Conservation (phyloP, 2,888 invertebrate species). For the Stomorhina lunata region DNA sequence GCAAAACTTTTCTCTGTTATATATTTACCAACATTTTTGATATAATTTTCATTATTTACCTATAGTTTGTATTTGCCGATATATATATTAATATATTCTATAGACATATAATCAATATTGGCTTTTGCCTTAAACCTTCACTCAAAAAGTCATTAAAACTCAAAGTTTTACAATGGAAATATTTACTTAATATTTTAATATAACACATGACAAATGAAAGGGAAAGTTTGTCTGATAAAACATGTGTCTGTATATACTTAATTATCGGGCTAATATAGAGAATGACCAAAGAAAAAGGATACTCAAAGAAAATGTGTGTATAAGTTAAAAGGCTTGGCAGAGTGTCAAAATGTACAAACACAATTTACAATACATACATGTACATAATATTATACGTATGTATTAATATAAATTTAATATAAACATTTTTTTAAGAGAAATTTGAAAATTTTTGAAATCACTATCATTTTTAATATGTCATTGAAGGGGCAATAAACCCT, state of each 20-base stretch:
- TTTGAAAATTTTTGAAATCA: background rate
- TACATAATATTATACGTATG: background rate
- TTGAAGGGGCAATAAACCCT: no score
- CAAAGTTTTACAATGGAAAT: slow-evolving; percentile 26
- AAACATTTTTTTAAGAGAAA: background rate
- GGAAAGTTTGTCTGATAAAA: background rate
- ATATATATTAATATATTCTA: no score
- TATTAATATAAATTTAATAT: background rate
- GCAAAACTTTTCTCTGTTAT: background rate
- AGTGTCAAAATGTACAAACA: background rate
- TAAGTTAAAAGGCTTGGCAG: background rate
- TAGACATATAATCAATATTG: slow-evolving; percentile 12
- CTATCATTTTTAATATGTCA: no score
- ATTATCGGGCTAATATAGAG: no score
- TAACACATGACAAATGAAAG: background rate
- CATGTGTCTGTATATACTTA: background rate
- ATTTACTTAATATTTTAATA: slow-evolving; percentile 23
- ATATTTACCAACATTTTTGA: background rate
- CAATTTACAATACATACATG: background rate
- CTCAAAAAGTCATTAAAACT: slow-evolving; percentile 36
- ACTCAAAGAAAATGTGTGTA: no score
- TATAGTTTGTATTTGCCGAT: no score
- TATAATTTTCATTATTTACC: background rate
- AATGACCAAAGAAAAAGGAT: background rate
- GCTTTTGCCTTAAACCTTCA: background rate